Percentiles rank a stretch among this genome's conserved stretches.
These are phyloP conservation scores for Achroia grisella DNA, from an alignment of 1,140 invertebrate species.

Conservation along the genomic window DNA sequence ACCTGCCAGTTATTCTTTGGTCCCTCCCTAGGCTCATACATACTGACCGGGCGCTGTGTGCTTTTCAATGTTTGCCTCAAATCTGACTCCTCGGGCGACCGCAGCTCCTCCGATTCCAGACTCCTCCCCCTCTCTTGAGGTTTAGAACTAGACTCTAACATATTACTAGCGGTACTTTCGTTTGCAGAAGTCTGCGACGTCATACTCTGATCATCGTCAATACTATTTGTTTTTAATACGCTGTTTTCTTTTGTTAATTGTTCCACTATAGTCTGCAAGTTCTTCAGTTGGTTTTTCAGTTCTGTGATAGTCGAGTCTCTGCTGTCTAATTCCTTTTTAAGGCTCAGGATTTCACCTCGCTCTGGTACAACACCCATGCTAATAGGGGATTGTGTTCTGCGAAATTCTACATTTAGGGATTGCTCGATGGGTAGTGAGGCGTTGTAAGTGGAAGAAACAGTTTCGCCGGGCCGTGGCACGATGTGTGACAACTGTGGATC, in stretches of 20 bases:
- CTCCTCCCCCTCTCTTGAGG: slow-evolving; percentile 45
- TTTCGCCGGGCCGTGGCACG: slow-evolving; percentile 45
- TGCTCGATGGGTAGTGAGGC: slow-evolving; percentile 52
- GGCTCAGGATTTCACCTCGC: slow-evolving; percentile 43
- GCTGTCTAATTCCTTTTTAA: slow-evolving; percentile 58
- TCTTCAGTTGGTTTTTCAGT: slow-evolving; percentile 76
- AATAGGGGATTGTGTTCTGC: slow-evolving; percentile 24
- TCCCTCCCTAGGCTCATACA: slow-evolving; percentile 88
- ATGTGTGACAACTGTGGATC: slow-evolving; percentile 33
- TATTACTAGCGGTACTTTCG: slow-evolving; percentile 47
- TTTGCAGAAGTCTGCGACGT: slow-evolving; percentile 42
- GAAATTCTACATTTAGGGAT: slow-evolving; percentile 17
- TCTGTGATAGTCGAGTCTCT: slow-evolving; percentile 74
- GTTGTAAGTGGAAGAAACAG: slow-evolving; percentile 58
- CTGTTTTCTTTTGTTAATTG: slow-evolving; percentile 81
- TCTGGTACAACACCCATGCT: slow-evolving; percentile 12
- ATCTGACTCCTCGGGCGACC: slow-evolving; percentile 25
- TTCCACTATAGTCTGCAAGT: slow-evolving; percentile 77
- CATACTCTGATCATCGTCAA: slow-evolving; percentile 53
- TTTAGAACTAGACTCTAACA: slow-evolving; percentile 24
- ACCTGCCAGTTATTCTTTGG: slow-evolving; percentile 78
- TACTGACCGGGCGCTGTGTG: slow-evolving; percentile 85
- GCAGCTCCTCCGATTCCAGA: slow-evolving; percentile 48
- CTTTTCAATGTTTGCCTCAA: slow-evolving; percentile 32
- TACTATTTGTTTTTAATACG: slow-evolving; percentile 74